Conservation (phyloP, 1,140 invertebrate genomes). For the Campoletis sonorensis region DNA sequence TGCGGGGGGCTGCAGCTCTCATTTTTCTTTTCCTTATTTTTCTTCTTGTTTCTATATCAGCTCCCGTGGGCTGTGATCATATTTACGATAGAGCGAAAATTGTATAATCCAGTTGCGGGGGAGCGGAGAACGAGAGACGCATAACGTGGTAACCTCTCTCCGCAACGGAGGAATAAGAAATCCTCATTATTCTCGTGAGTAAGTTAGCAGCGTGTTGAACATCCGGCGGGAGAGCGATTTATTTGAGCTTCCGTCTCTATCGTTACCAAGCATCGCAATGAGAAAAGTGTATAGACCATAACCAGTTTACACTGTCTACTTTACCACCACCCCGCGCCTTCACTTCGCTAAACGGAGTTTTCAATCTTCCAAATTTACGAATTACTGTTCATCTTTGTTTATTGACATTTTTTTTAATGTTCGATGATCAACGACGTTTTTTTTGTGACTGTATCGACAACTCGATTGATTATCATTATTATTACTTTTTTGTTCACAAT, state of each 20-base stretch:
- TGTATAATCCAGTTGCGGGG: slow-evolving; percentile 40
- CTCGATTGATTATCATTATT: too few relatives aligned
- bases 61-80: slow-evolving; percentile 38
- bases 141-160: slow-evolving; percentile 53
- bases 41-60: not conserved
- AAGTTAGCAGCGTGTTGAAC: slow-evolving; percentile 60
- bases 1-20: not conserved
- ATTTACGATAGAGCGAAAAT: slow-evolving; percentile 44
- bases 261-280: slow-evolving; percentile 61
- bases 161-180: slow-evolving; percentile 56
- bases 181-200: slow-evolving; percentile 62
- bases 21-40: not conserved
- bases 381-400: not conserved
- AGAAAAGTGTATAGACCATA: slow-evolving; percentile 65
- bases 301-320: slow-evolving; percentile 61
- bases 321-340: slow-evolving; percentile 48
- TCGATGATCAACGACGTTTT: too few relatives aligned
- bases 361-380: not conserved
- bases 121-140: slow-evolving; percentile 55
- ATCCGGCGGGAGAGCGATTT: slow-evolving; percentile 65
- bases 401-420: not conserved
- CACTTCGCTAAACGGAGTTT: slow-evolving; percentile 38
- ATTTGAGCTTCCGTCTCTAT: slow-evolving; percentile 69
- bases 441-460: too few relatives aligned
- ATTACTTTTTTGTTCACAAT: too few relatives aligned